phyloP scores from a whole-genome alignment of 2,113 vertebrate genomes.

The Platycercus adscitus region DNA sequence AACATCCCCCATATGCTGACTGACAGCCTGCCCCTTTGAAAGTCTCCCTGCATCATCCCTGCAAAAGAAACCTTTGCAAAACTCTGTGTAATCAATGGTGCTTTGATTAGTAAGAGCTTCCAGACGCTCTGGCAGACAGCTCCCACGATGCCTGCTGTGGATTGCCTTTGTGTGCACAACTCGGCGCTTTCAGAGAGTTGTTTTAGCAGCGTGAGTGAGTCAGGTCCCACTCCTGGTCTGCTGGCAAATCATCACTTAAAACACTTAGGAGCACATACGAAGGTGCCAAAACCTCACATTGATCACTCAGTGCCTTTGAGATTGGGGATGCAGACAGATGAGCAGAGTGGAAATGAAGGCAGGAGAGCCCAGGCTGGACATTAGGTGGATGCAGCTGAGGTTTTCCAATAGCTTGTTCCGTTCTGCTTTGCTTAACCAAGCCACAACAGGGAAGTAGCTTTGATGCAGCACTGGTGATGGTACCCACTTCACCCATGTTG shows the following conservation, averaged over 20 bases:
- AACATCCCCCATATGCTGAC: conserved; percentile 32
- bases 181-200: background rate
- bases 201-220: background rate
- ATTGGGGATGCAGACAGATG: background rate
- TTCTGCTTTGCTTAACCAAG: background rate
- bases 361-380: background rate
- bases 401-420: background rate
- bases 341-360: rapidly evolving
- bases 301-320: background rate
- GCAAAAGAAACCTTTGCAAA: conserved; percentile 54
- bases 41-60: conserved; percentile 20
- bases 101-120: conserved; percentile 56
- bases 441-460: background rate
- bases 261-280: rapidly evolving
- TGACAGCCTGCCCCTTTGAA: conserved; percentile 66
- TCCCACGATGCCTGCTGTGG: background rate
- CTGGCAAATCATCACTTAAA: background rate
- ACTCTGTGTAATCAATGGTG: conserved; percentile 50
- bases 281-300: background rate
- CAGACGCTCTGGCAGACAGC: conserved; percentile 32
- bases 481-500: rapidly evolving
- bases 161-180: conserved; percentile 1
- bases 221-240: background rate
- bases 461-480: rapidly evolving
- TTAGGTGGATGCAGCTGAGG: background rate